Conservation (phyloP, 2,888 invertebrate genomes). For the Ferdinandea cuprea region DNA sequence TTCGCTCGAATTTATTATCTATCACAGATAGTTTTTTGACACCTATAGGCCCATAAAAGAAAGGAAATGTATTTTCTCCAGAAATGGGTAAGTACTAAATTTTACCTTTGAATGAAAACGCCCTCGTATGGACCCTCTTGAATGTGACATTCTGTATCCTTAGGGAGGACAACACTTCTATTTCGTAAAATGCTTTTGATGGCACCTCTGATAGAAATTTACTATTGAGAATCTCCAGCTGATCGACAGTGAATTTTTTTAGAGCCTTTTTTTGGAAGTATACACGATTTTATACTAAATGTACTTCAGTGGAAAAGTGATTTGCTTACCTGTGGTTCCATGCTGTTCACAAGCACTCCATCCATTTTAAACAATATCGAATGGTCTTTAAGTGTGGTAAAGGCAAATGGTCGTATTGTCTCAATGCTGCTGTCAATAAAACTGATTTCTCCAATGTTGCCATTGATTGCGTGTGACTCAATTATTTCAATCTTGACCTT, state of each 20-base stretch:
- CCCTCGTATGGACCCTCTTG: constrained; percentile 87
- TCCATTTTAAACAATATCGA: constrained; percentile 86
- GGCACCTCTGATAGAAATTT: constrained; percentile 85
- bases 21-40: constrained; percentile 76
- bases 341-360: constrained; percentile 85
- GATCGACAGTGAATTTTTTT: constrained; percentile 89
- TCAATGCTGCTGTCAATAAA: constrained; percentile 87
- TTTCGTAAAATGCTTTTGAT: constrained; percentile 89
- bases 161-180: constrained; percentile 88
- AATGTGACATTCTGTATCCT: constrained; percentile 87
- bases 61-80: neutral
- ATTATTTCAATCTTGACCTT: constrained; percentile 84
- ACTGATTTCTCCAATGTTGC: constrained; percentile 87
- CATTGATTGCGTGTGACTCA: constrained; percentile 87
- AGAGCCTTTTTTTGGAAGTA: constrained; percentile 85
- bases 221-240: constrained; percentile 87
- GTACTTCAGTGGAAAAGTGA: neutral
- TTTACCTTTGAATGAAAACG: constrained; percentile 85
- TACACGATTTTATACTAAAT: neutral
- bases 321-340: constrained; percentile 84
- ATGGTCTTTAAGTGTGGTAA: constrained; percentile 87
- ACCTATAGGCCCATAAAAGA: constrained; percentile 26
- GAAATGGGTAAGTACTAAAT: neutral
- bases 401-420: constrained; percentile 88
- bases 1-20: constrained; percentile 79